Evolutionary conservation across 1,140 invertebrate genomes (phyloP).

Genomic region (Drosophila nannoptera): DNA sequence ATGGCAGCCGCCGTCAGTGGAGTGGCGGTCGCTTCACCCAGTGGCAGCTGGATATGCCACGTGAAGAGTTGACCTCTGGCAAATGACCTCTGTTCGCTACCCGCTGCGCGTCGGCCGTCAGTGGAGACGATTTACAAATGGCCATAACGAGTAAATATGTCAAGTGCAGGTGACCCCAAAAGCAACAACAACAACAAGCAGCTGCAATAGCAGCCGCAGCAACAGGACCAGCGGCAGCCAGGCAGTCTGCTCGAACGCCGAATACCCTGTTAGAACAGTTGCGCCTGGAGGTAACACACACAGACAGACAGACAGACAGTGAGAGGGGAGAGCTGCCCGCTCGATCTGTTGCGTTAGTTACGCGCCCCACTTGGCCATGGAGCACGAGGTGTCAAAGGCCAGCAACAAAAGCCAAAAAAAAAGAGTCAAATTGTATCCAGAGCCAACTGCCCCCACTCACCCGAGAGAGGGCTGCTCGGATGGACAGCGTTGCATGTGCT

Average conservation of each 20-base stretch:
- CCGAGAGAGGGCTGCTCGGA: conserved; percentile 9
- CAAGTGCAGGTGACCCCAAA: conserved; percentile 70
- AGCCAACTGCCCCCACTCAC: too few relatives aligned
- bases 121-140: conserved; percentile 62
- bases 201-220: neutral
- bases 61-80: conserved; percentile 1
- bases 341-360: too few relatives aligned
- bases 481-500: conserved; percentile 62
- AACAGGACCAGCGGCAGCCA: too few relatives aligned
- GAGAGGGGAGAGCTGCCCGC: neutral
- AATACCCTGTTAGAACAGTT: conserved; percentile 1
- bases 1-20: too few relatives aligned
- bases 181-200: conserved; percentile 21
- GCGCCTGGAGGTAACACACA: neutral
- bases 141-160: conserved; percentile 74
- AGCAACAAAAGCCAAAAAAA: conserved; percentile 6
- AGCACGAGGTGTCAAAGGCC: too few relatives aligned
- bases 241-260: neutral
- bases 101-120: conserved; percentile 21
- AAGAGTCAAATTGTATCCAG: neutral
- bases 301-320: neutral
- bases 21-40: too few relatives aligned
- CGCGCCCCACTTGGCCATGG: too few relatives aligned
- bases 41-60: neutral
- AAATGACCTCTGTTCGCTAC: conserved; percentile 1